A percentile compares a stretch with the other conserved stretches of the same genome.
Conservation (phyloP, 2,888 invertebrate genomes). For the Drosophila hawaiiensis region DNA sequence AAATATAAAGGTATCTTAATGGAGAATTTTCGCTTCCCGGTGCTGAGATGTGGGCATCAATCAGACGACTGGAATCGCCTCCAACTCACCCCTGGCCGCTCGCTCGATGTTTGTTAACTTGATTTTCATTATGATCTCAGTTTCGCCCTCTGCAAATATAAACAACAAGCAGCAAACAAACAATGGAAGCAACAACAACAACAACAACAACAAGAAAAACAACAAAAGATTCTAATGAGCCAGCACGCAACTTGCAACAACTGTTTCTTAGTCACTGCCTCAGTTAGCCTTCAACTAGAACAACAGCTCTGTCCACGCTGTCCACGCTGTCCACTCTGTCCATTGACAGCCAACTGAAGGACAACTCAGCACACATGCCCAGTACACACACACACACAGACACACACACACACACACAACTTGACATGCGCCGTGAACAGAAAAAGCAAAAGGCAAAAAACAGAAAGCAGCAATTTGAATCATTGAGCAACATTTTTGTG, state of each 20-base stretch:
- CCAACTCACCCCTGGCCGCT: neutral
- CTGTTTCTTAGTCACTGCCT: slow-evolving; percentile 34
- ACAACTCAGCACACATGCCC: slow-evolving; percentile 64
- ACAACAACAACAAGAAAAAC: neutral
- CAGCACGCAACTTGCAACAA: slow-evolving; percentile 67
- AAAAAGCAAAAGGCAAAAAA: neutral
- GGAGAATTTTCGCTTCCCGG: slow-evolving; percentile 70
- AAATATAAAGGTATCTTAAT: neutral
- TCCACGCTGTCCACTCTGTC: slow-evolving; percentile 39
- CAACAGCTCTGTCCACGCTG: neutral
- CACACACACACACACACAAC: slow-evolving; percentile 41
- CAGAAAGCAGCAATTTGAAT: slow-evolving; percentile 29
- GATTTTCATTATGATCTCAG: slow-evolving; percentile 54
- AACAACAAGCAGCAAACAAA: slow-evolving; percentile 23
- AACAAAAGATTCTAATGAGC: slow-evolving; percentile 65
- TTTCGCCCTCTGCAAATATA: neutral
- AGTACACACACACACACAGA: slow-evolving; percentile 43
- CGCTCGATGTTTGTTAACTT: slow-evolving; percentile 43
- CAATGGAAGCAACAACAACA: slow-evolving; percentile 30
- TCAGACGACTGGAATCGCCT: slow-evolving; percentile 52
- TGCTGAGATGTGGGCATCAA: slow-evolving; percentile 75
- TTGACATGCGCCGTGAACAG: slow-evolving; percentile 50
- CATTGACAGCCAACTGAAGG: slow-evolving; percentile 75
- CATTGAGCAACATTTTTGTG: slow-evolving; percentile 7
- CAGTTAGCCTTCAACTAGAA: slow-evolving; percentile 12